phyloP scores from a whole-genome alignment of 2,797 vertebrate species.

The Protonibea diacanthus region DNA sequence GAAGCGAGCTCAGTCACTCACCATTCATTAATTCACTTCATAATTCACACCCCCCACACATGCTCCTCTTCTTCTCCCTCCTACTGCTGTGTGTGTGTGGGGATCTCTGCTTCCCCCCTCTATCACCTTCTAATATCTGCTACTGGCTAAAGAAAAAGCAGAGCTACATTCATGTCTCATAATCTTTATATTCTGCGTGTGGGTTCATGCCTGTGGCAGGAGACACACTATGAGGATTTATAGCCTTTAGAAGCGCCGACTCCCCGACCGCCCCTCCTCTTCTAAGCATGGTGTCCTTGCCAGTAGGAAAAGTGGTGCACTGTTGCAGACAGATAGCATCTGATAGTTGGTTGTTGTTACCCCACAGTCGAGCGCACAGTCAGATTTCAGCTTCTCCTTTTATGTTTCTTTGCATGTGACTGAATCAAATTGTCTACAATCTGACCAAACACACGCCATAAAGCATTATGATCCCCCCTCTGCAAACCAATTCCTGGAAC shows the following conservation, averaged over 20 bases:
- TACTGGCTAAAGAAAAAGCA: constrained; percentile 22
- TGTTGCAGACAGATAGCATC: constrained; percentile 79
- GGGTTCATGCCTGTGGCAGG: constrained; percentile 36
- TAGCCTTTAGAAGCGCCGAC: constrained; percentile 41
- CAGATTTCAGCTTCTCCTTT: constrained; percentile 44
- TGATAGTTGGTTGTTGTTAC: constrained; percentile 63
- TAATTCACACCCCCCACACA: constrained; percentile 29
- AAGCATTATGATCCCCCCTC: constrained; percentile 33
- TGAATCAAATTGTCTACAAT: constrained; percentile 20
- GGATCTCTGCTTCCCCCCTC: not conserved
- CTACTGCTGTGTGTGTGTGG: constrained; percentile 7
- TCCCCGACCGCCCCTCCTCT: constrained; percentile 51
- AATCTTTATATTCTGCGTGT: constrained; percentile 29
- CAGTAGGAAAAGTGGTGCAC: constrained; percentile 77
- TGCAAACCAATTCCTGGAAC: constrained; percentile 46
- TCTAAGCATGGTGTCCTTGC: constrained; percentile 69
- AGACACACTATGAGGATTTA: constrained; percentile 57
- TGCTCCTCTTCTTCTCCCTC: constrained; percentile 11
- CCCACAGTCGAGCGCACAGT: constrained; percentile 39
- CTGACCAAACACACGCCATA: constrained; percentile 27
- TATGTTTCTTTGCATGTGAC: constrained; percentile 31
- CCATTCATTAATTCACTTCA: constrained; percentile 50
- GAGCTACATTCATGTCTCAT: constrained; percentile 29
- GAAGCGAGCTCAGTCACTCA: constrained; percentile 29
- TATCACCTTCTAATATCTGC: constrained; percentile 21